Evolutionary conservation across 2,888 invertebrate species (phyloP).

Genomic region (Meiosimyza platycephala): DNA sequence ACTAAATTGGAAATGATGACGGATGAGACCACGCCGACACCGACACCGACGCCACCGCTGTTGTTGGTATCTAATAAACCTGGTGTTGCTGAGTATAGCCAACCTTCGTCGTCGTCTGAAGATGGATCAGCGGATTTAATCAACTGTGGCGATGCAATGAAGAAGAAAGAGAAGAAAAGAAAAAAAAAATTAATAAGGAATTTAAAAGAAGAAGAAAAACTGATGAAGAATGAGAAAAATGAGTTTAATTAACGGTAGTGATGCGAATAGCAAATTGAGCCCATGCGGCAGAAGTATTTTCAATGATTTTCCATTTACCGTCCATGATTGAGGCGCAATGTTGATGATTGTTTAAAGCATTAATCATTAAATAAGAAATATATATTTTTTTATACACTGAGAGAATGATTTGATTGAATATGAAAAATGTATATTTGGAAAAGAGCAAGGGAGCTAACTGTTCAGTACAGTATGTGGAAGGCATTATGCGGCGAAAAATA

Average conservation of each 20-base stretch:
- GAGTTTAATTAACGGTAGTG: constrained; percentile 15
- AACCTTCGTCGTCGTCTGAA: constrained; percentile 70
- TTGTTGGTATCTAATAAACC: constrained; percentile 38
- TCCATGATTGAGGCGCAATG: too few species aligned
- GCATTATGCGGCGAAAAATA: too few species aligned
- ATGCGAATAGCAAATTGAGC: too few species aligned
- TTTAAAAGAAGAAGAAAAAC: background rate
- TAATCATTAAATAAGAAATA: too few species aligned
- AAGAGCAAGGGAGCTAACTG: too few species aligned
- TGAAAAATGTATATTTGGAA: too few species aligned
- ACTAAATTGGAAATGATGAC: constrained; percentile 37
- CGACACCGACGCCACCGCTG: constrained; percentile 28
- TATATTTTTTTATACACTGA: too few species aligned
- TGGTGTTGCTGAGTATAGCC: constrained; percentile 59
- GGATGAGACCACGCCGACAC: background rate
- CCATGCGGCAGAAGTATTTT: too few species aligned
- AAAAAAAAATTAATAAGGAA: background rate
- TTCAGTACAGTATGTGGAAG: too few species aligned
- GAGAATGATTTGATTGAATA: too few species aligned
- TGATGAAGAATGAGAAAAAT: constrained; percentile 8
- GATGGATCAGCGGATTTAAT: constrained; percentile 70
- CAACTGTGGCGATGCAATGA: constrained; percentile 48
- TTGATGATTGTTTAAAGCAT: too few species aligned
- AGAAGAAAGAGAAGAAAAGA: background rate
- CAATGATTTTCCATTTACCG: too few species aligned